Base-by-base conservation (phyloP, 1,140 invertebrate species). In the Holcopasites calliopsidis region DNA sequence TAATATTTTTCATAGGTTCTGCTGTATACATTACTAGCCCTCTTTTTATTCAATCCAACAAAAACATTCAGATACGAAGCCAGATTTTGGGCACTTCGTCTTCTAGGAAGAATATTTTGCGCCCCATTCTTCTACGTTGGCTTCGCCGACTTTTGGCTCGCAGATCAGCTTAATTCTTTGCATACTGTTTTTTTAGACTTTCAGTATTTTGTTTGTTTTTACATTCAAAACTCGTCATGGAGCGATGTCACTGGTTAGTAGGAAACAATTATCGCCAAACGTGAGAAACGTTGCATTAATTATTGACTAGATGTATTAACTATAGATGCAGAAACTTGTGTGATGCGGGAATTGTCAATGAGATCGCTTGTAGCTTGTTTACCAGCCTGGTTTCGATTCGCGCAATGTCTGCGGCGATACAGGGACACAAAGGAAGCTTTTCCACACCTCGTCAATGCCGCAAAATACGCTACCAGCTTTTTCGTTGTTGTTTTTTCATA, bases 71-170 rank as follows among this genome's bases (percentile, higher is more conserved):
- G 95, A 79, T 94, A 96, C 85, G 95, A 96, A 82, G 96, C 97
- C 0, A 91, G 94, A 28, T 94, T 94, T 78, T 95, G 94, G 94
- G 80, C 90, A 0, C 66, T 93, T 6, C 86, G 85, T 55, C 87
- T 92, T 26, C 50, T 92, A 83, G 93, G 94, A 57, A 92, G 95
- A 23, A 95, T 97, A 74, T 86, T 97, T 69, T 93, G 93, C 6
- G 96, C 97, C 1, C 97, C 97, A 11, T 96, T 98, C 87, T 95
- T 96, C 79, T 94, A 95, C 85, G 97, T 98, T 18, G 94, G 94
- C 16, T 98, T 98, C 88, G 96, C 97, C 64, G 97, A 98, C 91
- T 98, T 98, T 92, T 98, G 97, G 97, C 93, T 98, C 69, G 97
- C 96, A 66, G 97, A 98, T 92, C 97, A 98, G 89, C 92, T 98